phyloP scores from a whole-genome alignment of 2,888 invertebrate genomes.

The Ditula angustiorana region DNA sequence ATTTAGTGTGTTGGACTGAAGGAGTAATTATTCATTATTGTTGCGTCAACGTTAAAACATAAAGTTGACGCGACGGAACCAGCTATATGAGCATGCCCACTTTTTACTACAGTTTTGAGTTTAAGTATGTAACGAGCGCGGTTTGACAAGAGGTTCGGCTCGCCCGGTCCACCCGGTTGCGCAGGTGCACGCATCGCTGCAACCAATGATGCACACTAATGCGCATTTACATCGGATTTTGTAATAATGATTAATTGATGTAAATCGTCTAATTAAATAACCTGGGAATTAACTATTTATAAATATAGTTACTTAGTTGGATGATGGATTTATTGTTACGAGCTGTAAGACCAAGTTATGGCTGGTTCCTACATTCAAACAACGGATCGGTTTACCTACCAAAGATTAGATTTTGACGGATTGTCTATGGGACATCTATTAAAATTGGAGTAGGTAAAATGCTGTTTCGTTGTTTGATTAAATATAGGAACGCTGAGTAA shows the following conservation, averaged over 20 bases:
- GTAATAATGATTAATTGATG: slow-evolving; percentile 28
- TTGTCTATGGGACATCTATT: too few relatives aligned
- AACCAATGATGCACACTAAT: slow-evolving; percentile 21
- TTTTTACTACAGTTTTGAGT: slow-evolving; percentile 46
- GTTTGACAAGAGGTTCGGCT: slow-evolving; percentile 25
- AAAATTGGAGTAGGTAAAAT: too few relatives aligned
- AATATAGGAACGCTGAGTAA: too few relatives aligned
- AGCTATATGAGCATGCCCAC: slow-evolving; percentile 3
- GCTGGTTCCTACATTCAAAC: too few relatives aligned
- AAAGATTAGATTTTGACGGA: too few relatives aligned
- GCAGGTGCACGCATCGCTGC: slow-evolving; percentile 29
- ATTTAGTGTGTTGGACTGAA: too few relatives aligned
- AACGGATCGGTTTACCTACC: too few relatives aligned
- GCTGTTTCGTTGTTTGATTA: too few relatives aligned
- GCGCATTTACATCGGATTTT: slow-evolving; percentile 25
- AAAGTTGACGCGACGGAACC: slow-evolving; percentile 19
- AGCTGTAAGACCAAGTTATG: too few relatives aligned
- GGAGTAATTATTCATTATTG: too few relatives aligned
- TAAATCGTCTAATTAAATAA: slow-evolving; percentile 1
- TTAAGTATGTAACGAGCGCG: slow-evolving; percentile 45
- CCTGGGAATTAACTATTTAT: slow-evolving; percentile 16
- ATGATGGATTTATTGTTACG: too few relatives aligned
- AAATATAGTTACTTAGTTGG: slow-evolving; percentile 5
- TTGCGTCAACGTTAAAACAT: not conserved
- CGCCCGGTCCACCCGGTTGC: slow-evolving; percentile 27